Base-by-base conservation (phyloP, 1,140 invertebrate genomes). In the Cardiocondyla obscurior region DNA sequence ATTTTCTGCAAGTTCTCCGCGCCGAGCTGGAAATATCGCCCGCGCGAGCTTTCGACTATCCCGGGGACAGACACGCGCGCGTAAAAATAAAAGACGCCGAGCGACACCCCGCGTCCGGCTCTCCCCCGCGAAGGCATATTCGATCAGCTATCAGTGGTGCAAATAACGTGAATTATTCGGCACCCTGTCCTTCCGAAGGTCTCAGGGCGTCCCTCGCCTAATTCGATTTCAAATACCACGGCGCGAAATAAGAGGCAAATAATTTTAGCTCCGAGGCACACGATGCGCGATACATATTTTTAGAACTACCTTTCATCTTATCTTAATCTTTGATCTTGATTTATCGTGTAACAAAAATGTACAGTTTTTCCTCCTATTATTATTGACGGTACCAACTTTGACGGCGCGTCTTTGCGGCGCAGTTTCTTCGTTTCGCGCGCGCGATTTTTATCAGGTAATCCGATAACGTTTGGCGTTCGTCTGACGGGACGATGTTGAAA, bases 1-100 rank as follows among this genome's bases (percentile, higher is more conserved):
- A 88, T 82, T 88, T 87, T 74, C 49, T 46, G 60, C 55, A 19
- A 58, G 33, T 81, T 39, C 19, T 22, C 28, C 72, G 7, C 19
- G 14, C 7, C 49, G 16, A 19, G 12, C 77, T 62, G 55, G 65
- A 72, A 81, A 84, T 62, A 70, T 55, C 65, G 30, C 42, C 4
- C 33, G n/a, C n/a, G n/a, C 19, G 64, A 28, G 64, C 51, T 55
- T 28, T 49, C 39, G 72, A 74, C 39, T 39, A 14, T 6, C 5
- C 42, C 39, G 44, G 25, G 55, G 60, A 49, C 22, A 76, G 58
- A 44, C 22, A 36, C 70, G 62, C 55, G 46, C 42, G 39, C 44
- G 42, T 72, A 82, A 77, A 58, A 60, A 76, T 74, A 83, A 76
- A 77, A 8, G 33, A 64, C 14, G 19, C 30, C 16, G 14, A 83